Base-by-base conservation (phyloP, 2,888 invertebrate genomes). In the Drosophila mulleri region DNA sequence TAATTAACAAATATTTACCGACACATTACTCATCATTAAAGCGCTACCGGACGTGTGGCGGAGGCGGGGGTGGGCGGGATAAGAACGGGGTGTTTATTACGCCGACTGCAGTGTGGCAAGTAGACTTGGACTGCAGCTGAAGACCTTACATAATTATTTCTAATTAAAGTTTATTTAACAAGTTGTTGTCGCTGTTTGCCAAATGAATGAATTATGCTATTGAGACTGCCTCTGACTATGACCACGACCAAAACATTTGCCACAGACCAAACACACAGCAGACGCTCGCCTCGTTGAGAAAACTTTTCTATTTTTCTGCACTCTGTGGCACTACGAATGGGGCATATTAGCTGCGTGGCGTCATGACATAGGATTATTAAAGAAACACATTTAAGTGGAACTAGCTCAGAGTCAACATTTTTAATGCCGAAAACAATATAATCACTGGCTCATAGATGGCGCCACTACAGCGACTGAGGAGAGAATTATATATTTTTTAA, bases 1-100 rank as follows among this genome's bases (percentile, higher is more conserved):
- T 68, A 81, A 83, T 83, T 81, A 82, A 56, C 80, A 80, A 83
- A 83, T 82, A 80, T 81, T 81, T 77, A 71, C 81, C 63, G 62
- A 53, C 57, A 54, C 82, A 83, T 85, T 80, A 80, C 72, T 83
- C 83, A 74, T 71, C 72, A 75, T 83, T 83, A 83, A 20, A 50
- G 18, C 14, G 50, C 18, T 11, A 12, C 48, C 1, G 29, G 9
- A 12, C 6, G 6, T 14, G 3, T 1, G 26, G 5, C 7, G 26
- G 26, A 5, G 26, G 7, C 26, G 26, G 14, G 2, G 2, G 6
- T 8, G 18, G 32, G 1, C 1, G 18, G 6, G 1, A 1, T 32
- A 7, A 11, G 2, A 6, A 12, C 12, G 35, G 18, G 14, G 3
- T 9, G 35, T 14, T 35, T 2, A n/a, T 26, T 54, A 26, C 12